A percentile compares a stretch with the other conserved stretches of the same genome.
phyloP scores from a whole-genome alignment of 2,797 vertebrate genomes.

The Acanthiza pusilla region DNA sequence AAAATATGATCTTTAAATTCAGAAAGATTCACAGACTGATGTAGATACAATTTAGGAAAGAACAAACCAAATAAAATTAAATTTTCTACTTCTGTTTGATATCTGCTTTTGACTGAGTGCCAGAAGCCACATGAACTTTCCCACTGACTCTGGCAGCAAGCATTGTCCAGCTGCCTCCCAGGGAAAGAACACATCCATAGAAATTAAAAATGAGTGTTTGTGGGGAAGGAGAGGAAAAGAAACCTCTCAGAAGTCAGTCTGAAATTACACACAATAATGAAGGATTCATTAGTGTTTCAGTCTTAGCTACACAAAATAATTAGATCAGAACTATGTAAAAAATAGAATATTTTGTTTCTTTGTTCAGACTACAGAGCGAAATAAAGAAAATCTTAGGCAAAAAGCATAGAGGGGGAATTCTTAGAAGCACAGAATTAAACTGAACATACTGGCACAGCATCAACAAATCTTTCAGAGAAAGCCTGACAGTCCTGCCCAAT shows the following conservation, averaged over 20 bases:
- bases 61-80: not conserved
- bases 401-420: not conserved
- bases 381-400: not conserved
- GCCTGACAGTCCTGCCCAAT: constrained; percentile 43
- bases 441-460: constrained; percentile 23
- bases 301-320: not conserved
- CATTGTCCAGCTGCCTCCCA: not conserved
- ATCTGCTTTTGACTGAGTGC: not conserved
- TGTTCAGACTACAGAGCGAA: not conserved
- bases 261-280: not conserved
- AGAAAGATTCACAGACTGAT: not conserved
- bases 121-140: not conserved
- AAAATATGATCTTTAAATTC: not conserved
- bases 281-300: not conserved
- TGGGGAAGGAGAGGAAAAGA: not conserved
- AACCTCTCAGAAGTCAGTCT: not conserved
- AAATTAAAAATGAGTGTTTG: not conserved
- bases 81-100: not conserved
- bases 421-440: constrained; percentile 28
- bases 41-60: not conserved
- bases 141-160: not conserved
- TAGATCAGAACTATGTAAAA: not conserved
- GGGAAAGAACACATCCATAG: not conserved
- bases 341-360: not conserved
- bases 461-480: constrained; percentile 45